Base-by-base conservation (phyloP, 2,113 vertebrate species). In the Sakesphorus luctuosus region DNA sequence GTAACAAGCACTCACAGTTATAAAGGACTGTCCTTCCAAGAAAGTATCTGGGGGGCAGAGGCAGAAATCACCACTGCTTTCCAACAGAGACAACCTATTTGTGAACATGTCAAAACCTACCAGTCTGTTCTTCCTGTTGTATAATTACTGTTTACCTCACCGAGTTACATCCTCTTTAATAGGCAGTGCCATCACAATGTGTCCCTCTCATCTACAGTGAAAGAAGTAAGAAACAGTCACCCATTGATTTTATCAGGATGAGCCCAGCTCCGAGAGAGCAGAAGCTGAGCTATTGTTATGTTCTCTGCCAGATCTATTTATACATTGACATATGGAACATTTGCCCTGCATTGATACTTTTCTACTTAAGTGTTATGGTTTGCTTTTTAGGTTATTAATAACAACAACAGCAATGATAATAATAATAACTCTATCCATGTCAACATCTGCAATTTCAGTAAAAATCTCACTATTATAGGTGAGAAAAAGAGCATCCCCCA, bases 71-170 rank as follows among this genome's bases (percentile, higher is more conserved):
- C 36, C 55, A 20, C 62, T 66, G 29, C 47, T 83, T 84, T 83
- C 50, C 55, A 59, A 29, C 46, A 59, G 72, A 74, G 50, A 69
- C 13, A 50, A 58, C 16, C 29, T 62, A 29, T 66, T 58, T 77
- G 21, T 72, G 63, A 76, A 58, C 24, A 36, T 9, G 46, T 50
- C 73, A 63, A 80, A 61, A 73, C 46, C 28, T 73, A 38, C 11
- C 24, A 55, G 66, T 11, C 40, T 87, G 50, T 33, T 82, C 69
- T 69, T 87, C 36, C 43, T 90, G 12, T 73, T 72, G 38, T 16
- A 44, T 58, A 84, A 77, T 91, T 91, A 87, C 16, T 83, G 50
- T 91, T 96, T 67, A 72, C 26, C 62, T 85, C 77, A 23, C 66
- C 49, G 58, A 38, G 47, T 66, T 85, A 25, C n/a, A 66, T 43